Conservation (phyloP, 1,140 invertebrate genomes). For the Zelostemma sp. region DNA sequence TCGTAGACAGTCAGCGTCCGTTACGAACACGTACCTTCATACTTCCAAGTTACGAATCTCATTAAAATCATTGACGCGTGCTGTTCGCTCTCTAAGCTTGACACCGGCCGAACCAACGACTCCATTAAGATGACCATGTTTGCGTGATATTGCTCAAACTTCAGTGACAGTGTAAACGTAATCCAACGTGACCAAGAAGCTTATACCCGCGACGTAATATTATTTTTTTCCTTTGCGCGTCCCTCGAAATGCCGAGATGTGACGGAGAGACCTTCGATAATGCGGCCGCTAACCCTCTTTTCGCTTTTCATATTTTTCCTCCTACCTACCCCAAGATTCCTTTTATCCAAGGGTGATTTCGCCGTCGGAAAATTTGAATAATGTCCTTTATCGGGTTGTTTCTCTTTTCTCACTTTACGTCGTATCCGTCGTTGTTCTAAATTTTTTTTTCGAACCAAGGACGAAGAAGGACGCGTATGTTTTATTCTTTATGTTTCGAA, state of each 20-base stretch:
- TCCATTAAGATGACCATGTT: constrained; percentile 68
- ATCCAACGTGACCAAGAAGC: neutral
- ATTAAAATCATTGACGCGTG: constrained; percentile 68
- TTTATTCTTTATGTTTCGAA: constrained; percentile 59
- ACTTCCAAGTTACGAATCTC: constrained; percentile 62
- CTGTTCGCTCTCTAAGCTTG: constrained; percentile 55
- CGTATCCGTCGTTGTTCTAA: neutral
- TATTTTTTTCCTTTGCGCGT: constrained; percentile 13
- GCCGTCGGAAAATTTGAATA: constrained; percentile 61
- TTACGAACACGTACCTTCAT: constrained; percentile 11
- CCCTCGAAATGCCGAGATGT: neutral
- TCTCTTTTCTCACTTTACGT: constrained; percentile 24
- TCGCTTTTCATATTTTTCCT: constrained; percentile 8
- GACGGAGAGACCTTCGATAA: constrained; percentile 12
- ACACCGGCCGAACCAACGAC: constrained; percentile 51
- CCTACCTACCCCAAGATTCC: constrained; percentile 3
- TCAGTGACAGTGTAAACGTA: constrained; percentile 25
- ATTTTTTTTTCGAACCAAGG: constrained; percentile 25
- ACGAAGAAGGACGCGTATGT: constrained; percentile 39
- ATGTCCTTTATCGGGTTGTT: constrained; percentile 62
- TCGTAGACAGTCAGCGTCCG: neutral
- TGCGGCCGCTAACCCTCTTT: neutral
- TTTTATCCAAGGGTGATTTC: constrained; percentile 43
- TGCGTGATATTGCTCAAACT: constrained; percentile 67
- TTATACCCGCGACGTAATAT: neutral